These are phyloP conservation scores for Yponomeuta cagnagella DNA, from an alignment of 2,888 invertebrate genomes.

Conservation along the genomic window DNA sequence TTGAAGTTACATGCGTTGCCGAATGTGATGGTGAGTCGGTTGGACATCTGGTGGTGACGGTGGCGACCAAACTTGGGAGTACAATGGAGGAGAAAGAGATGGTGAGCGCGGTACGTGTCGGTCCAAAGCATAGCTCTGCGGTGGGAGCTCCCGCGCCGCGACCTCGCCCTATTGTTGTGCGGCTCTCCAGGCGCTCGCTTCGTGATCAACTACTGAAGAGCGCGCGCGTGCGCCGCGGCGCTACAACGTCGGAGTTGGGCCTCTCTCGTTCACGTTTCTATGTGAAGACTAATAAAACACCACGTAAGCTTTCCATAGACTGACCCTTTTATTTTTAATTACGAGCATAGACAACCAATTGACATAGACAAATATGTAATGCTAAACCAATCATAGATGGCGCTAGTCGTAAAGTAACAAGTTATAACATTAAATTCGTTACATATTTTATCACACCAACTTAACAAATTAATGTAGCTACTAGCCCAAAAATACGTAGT, in stretches of 20 bases:
- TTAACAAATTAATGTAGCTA: too few species aligned
- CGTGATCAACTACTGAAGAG: background rate
- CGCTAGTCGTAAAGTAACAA: too few species aligned
- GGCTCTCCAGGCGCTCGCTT: background rate
- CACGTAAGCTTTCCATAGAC: too few species aligned
- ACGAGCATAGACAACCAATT: too few species aligned
- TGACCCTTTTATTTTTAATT: too few species aligned
- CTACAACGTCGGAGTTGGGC: background rate
- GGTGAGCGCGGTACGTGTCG: background rate
- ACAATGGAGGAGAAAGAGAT: background rate
- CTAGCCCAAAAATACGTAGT: too few species aligned
- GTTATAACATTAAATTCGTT: too few species aligned
- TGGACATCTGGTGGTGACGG: background rate
- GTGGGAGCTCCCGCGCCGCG: background rate
- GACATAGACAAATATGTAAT: too few species aligned
- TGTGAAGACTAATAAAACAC: background rate
- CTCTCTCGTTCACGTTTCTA: background rate
- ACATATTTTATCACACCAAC: background rate
- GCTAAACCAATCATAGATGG: too few species aligned
- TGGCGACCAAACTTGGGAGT: background rate
- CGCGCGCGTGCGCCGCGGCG: constrained; percentile 2
- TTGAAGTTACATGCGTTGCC: background rate
- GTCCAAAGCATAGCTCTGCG: background rate
- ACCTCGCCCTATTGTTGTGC: background rate
- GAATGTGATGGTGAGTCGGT: background rate